These are phyloP conservation scores for Pterocles gutturalis DNA, from an alignment of 2,113 vertebrate genomes.

Conservation along the genomic window DNA sequence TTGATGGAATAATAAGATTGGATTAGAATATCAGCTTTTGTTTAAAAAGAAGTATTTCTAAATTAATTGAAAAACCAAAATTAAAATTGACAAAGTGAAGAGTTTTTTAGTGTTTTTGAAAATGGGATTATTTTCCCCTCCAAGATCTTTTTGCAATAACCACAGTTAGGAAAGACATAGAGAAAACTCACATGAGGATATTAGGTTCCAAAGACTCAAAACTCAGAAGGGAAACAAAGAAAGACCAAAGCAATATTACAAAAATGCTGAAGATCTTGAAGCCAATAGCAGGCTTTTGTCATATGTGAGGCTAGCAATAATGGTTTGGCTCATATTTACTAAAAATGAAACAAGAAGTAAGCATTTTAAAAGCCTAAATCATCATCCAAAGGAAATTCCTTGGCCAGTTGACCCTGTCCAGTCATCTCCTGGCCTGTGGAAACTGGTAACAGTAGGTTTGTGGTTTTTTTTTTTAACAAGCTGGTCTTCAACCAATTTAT, in stretches of 20 bases:
- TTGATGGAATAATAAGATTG: background rate
- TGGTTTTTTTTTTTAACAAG: background rate
- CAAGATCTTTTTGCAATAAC: background rate
- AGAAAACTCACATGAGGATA: background rate
- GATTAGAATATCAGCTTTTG: background rate
- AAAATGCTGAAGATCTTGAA: background rate
- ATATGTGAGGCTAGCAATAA: background rate
- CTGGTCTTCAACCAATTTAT: constrained; percentile 11
- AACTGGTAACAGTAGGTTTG: background rate
- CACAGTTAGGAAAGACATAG: background rate
- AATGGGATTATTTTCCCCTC: background rate
- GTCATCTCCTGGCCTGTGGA: background rate
- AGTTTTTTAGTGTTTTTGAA: background rate
- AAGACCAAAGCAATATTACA: background rate
- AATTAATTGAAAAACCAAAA: background rate
- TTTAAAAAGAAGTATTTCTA: background rate
- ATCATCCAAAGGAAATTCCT: background rate
- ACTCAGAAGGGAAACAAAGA: background rate
- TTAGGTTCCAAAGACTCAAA: background rate
- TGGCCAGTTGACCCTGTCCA: background rate
- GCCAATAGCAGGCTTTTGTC: background rate
- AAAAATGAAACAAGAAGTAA: background rate
- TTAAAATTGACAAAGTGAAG: background rate
- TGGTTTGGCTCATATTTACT: background rate
- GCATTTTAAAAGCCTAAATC: background rate